Percentiles rank a stretch among this genome's conserved stretches.
These are phyloP conservation scores for Clinocottus analis DNA, from an alignment of 2,113 vertebrate species.

Conservation along the genomic window DNA sequence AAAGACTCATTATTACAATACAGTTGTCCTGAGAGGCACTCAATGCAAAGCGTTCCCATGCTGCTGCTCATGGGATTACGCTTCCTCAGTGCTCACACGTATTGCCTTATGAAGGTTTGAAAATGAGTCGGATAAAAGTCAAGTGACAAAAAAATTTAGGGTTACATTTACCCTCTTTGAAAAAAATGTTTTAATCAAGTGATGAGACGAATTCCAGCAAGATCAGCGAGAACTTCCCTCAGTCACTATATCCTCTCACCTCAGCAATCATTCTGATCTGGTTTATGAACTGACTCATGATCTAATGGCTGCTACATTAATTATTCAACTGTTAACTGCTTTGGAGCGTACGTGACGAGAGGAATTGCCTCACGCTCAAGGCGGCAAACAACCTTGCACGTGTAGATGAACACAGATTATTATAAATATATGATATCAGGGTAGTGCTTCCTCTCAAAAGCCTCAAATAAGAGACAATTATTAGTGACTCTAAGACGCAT, in stretches of 20 bases:
- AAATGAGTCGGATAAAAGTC: not conserved
- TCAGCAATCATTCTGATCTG: constrained; percentile 21
- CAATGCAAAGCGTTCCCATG: constrained; percentile 48
- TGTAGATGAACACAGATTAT: constrained; percentile 17
- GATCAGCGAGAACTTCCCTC: not conserved
- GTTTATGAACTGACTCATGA: constrained; percentile 42
- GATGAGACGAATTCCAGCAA: constrained; percentile 8
- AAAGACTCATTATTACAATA: constrained; percentile 61
- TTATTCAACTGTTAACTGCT: constrained; percentile 49
- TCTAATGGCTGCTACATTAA: constrained; percentile 46
- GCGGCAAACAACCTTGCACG: constrained; percentile 15
- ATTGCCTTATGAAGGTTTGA: constrained; percentile 13
- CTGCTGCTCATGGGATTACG: constrained; percentile 16
- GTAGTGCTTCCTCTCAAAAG: not conserved
- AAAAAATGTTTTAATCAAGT: constrained; percentile 15
- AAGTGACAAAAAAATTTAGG: not conserved
- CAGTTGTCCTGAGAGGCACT: constrained; percentile 28
- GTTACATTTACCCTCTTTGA: not conserved
- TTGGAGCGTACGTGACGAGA: constrained; percentile 27
- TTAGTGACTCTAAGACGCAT: not conserved
- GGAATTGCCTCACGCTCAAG: constrained; percentile 23
- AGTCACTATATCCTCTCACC: constrained; percentile 3
- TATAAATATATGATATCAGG: constrained; percentile 7
- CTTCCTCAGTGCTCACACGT: constrained; percentile 21
- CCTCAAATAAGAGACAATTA: constrained; percentile 1